These are phyloP conservation scores for Cerceris ruficornis DNA, from an alignment of 2,888 invertebrate species.

Conservation along the genomic window DNA sequence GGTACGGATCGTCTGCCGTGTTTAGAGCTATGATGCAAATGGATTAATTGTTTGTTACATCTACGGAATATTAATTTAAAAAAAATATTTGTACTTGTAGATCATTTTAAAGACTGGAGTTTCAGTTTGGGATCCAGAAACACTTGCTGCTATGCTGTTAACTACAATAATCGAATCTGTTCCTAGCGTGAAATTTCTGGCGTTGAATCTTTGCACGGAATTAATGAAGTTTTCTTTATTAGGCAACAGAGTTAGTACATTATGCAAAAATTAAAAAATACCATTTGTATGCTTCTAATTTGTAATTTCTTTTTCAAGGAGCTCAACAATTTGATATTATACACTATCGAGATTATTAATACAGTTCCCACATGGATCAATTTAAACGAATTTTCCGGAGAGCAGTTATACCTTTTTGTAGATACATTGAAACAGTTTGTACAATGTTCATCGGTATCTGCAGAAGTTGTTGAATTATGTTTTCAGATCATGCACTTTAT, in stretches of 20 bases:
- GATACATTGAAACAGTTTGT: conserved; percentile 58
- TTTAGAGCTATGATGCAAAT: too few relatives aligned
- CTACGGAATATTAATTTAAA: conserved; percentile 3
- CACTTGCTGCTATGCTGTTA: conserved; percentile 65
- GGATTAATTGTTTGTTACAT: conserved; percentile 1
- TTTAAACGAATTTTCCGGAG: conserved; percentile 53
- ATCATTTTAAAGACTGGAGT: conserved; percentile 69
- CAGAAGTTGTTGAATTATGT: conserved; percentile 65
- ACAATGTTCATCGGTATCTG: conserved; percentile 46
- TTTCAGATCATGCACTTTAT: conserved; percentile 70
- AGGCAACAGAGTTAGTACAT: conserved; percentile 58
- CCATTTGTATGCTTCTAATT: not conserved
- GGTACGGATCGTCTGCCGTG: too few relatives aligned
- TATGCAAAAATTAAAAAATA: not conserved
- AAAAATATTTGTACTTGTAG: conserved; percentile 34
- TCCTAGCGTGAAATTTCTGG: conserved; percentile 70
- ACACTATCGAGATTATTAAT: conserved; percentile 70
- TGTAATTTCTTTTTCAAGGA: conserved; percentile 36
- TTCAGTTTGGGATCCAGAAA: conserved; percentile 68
- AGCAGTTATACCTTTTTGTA: conserved; percentile 50
- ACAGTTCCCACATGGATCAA: conserved; percentile 68
- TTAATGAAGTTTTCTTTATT: conserved; percentile 64
- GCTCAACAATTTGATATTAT: conserved; percentile 59
- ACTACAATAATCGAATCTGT: conserved; percentile 66
- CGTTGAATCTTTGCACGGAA: conserved; percentile 68